Evolutionary conservation across 1,140 invertebrate genomes (phyloP).

Genomic region (Probaryconus sp.): DNA sequence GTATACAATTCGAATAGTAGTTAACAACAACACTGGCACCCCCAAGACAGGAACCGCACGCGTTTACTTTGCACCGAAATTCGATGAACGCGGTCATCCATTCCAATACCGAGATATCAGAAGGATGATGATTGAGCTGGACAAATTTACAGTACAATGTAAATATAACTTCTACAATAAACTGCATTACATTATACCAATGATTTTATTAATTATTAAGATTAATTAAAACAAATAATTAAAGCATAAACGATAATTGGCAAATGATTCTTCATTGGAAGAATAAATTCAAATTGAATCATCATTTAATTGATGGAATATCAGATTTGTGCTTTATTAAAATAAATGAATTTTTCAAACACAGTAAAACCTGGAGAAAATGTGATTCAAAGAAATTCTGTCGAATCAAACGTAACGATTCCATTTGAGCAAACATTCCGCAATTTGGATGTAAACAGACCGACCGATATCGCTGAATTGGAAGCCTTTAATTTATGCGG

Average conservation of each 20-base stretch:
- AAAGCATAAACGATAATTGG: no score
- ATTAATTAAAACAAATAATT: no score
- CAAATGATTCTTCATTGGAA: no score
- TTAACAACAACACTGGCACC: constrained; percentile 81
- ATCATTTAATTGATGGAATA: no score
- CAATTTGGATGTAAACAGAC: constrained; percentile 76
- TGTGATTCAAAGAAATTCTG: constrained; percentile 78
- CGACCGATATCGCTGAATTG: constrained; percentile 59
- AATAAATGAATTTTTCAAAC: constrained; percentile 38
- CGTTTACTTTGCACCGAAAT: constrained; percentile 86
- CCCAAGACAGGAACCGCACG: constrained; percentile 83
- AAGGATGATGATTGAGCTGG: constrained; percentile 86
- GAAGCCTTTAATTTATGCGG: constrained; percentile 78
- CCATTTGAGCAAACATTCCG: constrained; percentile 83
- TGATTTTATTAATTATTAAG: no score
- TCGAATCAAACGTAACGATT: constrained; percentile 82
- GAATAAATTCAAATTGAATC: no score
- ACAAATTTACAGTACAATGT: constrained; percentile 77
- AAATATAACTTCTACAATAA: constrained; percentile 2
- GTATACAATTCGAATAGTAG: constrained; percentile 81
- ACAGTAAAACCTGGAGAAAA: constrained; percentile 80
- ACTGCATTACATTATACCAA: constrained; percentile 1
- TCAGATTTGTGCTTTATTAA: constrained; percentile 1
- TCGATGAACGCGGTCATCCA: constrained; percentile 83
- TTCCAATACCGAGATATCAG: constrained; percentile 83